Evolutionary conservation across 1,140 invertebrate genomes (phyloP), one percentile per base, ranked within the genome.

Genomic region (Muscidifurax raptorellus): DNA sequence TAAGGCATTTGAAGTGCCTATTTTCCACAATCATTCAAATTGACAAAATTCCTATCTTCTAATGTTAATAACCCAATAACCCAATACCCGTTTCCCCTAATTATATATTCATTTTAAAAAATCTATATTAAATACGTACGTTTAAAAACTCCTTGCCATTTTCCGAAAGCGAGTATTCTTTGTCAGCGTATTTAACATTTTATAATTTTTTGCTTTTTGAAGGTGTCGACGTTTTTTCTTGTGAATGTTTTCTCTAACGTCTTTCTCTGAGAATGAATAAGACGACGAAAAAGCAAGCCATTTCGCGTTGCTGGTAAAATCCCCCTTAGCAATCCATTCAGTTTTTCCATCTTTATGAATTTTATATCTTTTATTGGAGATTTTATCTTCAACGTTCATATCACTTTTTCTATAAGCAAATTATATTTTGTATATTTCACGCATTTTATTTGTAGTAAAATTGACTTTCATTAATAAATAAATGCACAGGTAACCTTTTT

Each of bases 71-170:
- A n/a, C n/a, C n/a, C n/a, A n/a, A n/a, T n/a, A n/a, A n/a, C n/a
- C n/a, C n/a, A n/a, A n/a, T n/a, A n/a, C n/a, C n/a, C n/a, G n/a
- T n/a, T n/a, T n/a, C n/a, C n/a, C n/a, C n/a, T n/a, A n/a, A n/a
- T n/a, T n/a, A n/a, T n/a, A n/a, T n/a, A n/a, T n/a, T n/a, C n/a
- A n/a, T n/a, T n/a, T n/a, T 66, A 27, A 22, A 66, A 1, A n/a
- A 66, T 66, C n/a, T 0, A 66, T 18, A 18, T 66, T 66, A 66
- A n/a, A n/a, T 2, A n/a, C n/a, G 2, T 72, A 72, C 69, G 4
- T 72, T 72, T 72, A 72, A 72, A 32, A 72, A 72, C 27, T 72
- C 25, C 12, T 72, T 13, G 0, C 69, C 69, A n/a, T n/a, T 66
- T 66, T 66, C 64, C 1, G 64, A 22, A 3, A 66, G 64, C 9